phyloP scores from a whole-genome alignment of 2,888 invertebrate species.

The Dorcus hopei region DNA sequence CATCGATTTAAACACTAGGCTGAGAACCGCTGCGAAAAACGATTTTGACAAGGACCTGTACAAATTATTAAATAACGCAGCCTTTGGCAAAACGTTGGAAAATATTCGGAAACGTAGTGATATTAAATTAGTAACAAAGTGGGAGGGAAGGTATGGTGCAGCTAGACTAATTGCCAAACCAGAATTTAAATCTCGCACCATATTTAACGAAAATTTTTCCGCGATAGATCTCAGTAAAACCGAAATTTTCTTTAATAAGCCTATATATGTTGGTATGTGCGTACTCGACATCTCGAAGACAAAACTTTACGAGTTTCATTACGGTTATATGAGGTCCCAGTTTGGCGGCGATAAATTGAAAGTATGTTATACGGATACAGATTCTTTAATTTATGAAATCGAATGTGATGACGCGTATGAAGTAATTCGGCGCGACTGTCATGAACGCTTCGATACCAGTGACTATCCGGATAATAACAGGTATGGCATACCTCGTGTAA shows the following conservation, averaged over 20 bases:
- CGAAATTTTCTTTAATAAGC: not conserved
- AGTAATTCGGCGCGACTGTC: not conserved
- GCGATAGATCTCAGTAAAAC: not conserved
- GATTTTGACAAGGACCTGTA: slow-evolving; percentile 1
- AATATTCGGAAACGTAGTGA: not conserved
- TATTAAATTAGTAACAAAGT: slow-evolving; percentile 3
- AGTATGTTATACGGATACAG: not conserved
- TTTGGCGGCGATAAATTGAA: too few relatives aligned
- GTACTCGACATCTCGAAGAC: not conserved
- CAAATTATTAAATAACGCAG: slow-evolving; percentile 3
- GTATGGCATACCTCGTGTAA: not conserved
- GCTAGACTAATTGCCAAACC: not conserved
- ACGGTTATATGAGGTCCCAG: not conserved
- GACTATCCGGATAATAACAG: not conserved
- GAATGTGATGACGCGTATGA: not conserved
- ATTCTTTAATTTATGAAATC: not conserved
- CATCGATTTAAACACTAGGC: not conserved
- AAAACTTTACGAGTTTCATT: not conserved
- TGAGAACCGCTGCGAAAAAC: not conserved
- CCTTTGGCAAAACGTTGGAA: slow-evolving; percentile 5
- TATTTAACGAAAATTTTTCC: not conserved
- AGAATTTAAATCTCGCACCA: not conserved
- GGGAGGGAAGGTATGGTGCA: not conserved
- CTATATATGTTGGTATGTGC: not conserved
- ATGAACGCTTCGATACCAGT: not conserved